Conservation (phyloP, 2,797 vertebrate species). For the Cyprinodon diabolis region DNA sequence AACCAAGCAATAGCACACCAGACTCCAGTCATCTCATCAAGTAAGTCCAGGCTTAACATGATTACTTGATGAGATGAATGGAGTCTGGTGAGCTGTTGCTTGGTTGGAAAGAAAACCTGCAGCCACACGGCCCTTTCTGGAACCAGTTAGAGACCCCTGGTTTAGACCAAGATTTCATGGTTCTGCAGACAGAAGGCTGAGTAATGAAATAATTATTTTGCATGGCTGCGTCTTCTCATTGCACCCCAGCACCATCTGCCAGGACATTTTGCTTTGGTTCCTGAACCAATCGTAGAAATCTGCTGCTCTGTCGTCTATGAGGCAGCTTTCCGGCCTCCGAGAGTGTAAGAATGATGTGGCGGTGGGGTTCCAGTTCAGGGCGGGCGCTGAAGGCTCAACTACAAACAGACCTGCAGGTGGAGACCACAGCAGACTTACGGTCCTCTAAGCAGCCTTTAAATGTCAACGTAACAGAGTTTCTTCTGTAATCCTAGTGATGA, state of each 20-base stretch:
- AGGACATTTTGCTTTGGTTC: conserved; percentile 92
- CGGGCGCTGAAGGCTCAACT: conserved; percentile 73
- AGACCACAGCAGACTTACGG: neutral
- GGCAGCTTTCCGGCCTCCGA: conserved; percentile 79
- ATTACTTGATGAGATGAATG: no score
- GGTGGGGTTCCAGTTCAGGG: conserved; percentile 76
- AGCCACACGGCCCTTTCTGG: no score
- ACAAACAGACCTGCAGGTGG: conserved; percentile 81
- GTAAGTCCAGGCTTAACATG: no score
- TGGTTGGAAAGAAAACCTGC: no score
- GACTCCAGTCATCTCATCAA: no score
- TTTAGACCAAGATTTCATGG: no score
- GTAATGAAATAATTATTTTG: neutral
- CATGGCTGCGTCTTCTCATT: neutral
- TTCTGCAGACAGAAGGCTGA: no score
- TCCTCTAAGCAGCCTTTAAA: neutral
- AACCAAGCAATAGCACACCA: no score
- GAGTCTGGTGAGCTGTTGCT: no score
- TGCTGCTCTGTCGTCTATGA: conserved; percentile 73
- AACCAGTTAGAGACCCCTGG: no score
- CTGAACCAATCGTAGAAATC: conserved; percentile 77
- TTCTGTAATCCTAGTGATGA: conserved; percentile 78
- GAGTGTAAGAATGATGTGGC: conserved; percentile 54
- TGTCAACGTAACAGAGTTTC: neutral
- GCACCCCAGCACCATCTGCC: conserved; percentile 83